phyloP scores from a whole-genome alignment of 2,797 vertebrate genomes.

The Neosalanx taihuensis region DNA sequence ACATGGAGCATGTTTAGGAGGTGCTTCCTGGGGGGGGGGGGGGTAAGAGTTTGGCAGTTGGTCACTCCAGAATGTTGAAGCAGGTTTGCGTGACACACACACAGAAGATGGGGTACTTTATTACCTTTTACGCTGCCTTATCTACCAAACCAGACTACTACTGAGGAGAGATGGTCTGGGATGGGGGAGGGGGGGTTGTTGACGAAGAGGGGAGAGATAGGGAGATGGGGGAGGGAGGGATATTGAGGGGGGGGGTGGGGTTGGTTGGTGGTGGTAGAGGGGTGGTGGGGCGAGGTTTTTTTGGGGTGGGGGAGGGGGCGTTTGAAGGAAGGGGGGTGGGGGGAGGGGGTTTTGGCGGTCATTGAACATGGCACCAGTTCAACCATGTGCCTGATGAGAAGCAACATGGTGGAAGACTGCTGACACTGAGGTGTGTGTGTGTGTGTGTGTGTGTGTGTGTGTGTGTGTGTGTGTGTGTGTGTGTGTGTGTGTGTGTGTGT shows the following conservation, averaged over 20 bases:
- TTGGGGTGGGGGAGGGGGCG: background rate
- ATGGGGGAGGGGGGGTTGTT: background rate
- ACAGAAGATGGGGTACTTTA: background rate
- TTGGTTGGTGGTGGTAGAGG: background rate
- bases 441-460: background rate
- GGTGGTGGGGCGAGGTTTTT: background rate
- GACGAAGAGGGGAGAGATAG: background rate
- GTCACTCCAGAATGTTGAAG: background rate
- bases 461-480: no score
- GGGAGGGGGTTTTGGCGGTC: background rate
- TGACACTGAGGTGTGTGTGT: conserved; percentile 9
- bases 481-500: background rate
- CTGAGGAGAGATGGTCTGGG: background rate
- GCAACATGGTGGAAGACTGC: conserved; percentile 4
- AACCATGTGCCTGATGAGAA: background rate
- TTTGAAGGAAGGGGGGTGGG: background rate
- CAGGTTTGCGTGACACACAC: background rate
- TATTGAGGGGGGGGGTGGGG: background rate
- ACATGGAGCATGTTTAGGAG: background rate
- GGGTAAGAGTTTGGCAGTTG: background rate
- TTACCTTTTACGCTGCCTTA: background rate
- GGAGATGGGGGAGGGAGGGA: background rate
- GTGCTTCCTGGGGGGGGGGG: no score
- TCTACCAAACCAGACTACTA: background rate
- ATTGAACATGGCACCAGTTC: background rate